Evolutionary conservation across 2,113 vertebrate genomes (phyloP), one percentile per base, ranked within the genome.

Genomic region (Brachyistius frenatus): DNA sequence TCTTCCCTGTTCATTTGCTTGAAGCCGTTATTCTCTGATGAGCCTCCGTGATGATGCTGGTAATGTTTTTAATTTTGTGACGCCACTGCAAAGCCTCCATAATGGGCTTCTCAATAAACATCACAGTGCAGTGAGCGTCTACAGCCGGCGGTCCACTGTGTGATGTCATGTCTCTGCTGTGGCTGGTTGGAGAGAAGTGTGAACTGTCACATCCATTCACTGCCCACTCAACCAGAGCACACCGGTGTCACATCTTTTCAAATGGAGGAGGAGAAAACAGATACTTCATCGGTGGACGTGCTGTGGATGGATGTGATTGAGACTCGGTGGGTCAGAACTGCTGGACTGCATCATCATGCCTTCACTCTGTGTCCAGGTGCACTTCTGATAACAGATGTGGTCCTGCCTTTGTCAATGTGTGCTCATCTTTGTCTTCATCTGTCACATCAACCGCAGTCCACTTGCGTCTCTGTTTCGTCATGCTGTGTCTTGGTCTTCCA

Each of bases 141-240:
- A 16, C 54, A 52, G 75, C 56, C 60, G 8, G 54, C 74, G 35
- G 11, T 49, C 50, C 71, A 10, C 64, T 10, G 39, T 46, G 53
- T 71, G 68, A 70, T 76, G 83, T 86, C 81, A 80, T 60, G 69
- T 67, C 33, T 73, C 14, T 44, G 44, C 76, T 75, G 52, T 47
- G 69, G 68, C 46, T 78, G 73, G 46, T 33, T 68, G 84, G 69
- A 72, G 57, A 60, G 15, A 63, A 35, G 75, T 54, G 62, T 63
- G 47, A 83, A 75, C 74, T 84, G 85, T 79, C 81, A 86, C 84
- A 76, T 78, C 65, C 53, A 54, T 60, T 65, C 2, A 4, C 63
- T 74, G 54, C 77, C 84, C 76, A 72, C 76, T 71, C 86, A 87
- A 41, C 69, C 80, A 53, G 58, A 56, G 73, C 67, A 75, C 66